Percentiles rank a stretch among this genome's conserved stretches.
Conservation (phyloP, 2,113 vertebrate species). For the Panthera uncia region DNA sequence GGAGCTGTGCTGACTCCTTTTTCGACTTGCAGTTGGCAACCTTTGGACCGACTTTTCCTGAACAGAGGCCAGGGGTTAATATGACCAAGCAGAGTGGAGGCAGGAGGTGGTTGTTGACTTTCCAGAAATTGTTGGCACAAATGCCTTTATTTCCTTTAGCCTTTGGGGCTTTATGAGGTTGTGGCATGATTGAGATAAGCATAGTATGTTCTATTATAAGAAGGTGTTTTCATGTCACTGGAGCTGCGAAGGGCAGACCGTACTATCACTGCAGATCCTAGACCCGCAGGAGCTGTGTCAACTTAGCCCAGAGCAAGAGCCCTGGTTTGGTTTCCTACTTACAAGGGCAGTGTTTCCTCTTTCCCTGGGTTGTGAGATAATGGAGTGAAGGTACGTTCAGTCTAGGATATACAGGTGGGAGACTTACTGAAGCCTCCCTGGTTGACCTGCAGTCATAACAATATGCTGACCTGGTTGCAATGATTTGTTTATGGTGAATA, state of each 20-base stretch:
- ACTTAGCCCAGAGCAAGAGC: not conserved
- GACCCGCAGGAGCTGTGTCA: not conserved
- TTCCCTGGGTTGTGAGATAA: not conserved
- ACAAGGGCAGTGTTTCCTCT: not conserved
- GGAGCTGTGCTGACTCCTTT: not conserved
- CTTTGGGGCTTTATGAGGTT: not conserved
- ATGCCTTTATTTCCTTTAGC: not conserved
- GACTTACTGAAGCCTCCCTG: not conserved
- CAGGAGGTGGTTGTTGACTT: not conserved
- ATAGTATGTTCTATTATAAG: not conserved
- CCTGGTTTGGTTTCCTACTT: not conserved
- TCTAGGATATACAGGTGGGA: not conserved
- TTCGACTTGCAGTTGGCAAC: not conserved
- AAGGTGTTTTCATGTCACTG: not conserved
- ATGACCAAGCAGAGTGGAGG: not conserved
- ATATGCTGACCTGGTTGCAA: not conserved
- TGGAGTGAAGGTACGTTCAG: not conserved
- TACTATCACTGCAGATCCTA: not conserved
- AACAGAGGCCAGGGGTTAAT: not conserved
- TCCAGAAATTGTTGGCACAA: not conserved
- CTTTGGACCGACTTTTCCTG: not conserved
- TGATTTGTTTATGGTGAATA: conserved; percentile 8
- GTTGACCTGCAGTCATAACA: not conserved
- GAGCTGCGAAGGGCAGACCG: not conserved
- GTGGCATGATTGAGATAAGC: not conserved